These are phyloP conservation scores for Dendrophyllia cribrosa DNA, from an alignment of 64 coral and sea anemone species.

Conservation along the genomic window DNA sequence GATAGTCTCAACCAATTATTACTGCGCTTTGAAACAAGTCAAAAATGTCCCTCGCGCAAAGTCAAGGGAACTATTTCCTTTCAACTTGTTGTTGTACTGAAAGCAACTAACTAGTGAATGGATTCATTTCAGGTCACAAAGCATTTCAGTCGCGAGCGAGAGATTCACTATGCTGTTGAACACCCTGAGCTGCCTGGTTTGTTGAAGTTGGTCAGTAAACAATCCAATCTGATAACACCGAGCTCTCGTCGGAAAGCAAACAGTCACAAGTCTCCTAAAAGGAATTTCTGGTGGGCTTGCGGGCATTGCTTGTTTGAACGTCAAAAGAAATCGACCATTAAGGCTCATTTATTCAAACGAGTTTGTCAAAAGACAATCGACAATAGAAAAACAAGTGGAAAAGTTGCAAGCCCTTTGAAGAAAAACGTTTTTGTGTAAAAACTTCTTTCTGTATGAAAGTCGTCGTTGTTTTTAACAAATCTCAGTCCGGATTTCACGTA, in stretches of 20 bases:
- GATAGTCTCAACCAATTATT: no score
- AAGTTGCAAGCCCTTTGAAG: background rate
- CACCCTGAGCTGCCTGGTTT: constrained; percentile 44
- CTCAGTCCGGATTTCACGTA: no score
- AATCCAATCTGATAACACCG: background rate
- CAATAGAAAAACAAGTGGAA: background rate
- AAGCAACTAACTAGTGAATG: no score
- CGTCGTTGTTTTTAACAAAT: no score
- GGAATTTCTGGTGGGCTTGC: constrained; percentile 68
- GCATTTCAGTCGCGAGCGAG: background rate
- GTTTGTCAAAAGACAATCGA: constrained; percentile 53
- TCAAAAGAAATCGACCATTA: constrained; percentile 71
- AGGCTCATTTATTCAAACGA: constrained; percentile 48
- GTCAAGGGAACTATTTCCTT: no score
- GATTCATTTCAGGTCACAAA: background rate
- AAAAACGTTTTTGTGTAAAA: background rate
- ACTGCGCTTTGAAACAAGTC: no score
- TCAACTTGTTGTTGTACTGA: no score
- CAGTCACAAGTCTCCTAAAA: constrained; percentile 4
- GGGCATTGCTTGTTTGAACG: constrained; percentile 68
- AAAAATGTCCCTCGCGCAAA: no score
- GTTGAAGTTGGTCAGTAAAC: constrained; percentile 43
- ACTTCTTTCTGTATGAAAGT: background rate
- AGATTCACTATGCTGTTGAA: constrained; percentile 3
- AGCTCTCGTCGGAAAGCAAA: background rate